Base-by-base conservation (phyloP, 2,888 invertebrate species). In the Philopedon plagiatum region DNA sequence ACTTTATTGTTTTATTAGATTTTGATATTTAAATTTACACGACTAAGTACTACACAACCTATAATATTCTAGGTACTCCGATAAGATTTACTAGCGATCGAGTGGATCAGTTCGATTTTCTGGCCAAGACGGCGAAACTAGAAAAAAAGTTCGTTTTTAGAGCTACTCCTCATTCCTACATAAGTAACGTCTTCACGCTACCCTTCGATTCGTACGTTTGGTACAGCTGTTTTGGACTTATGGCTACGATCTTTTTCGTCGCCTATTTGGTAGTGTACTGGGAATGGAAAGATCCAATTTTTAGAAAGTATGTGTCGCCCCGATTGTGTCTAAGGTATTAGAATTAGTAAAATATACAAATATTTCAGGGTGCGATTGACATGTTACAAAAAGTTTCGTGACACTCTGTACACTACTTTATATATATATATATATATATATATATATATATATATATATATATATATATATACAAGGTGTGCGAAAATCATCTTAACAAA, bases 151-250 rank as follows among this genome's bases (percentile, higher is more conserved):
- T 92, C 78, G 86, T 92, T 19, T 92, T 92, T 83, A 87, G 90
- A 0, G 89, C 90, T 73, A 92, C 92, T 0, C 89, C 91, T 0
- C 85, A 92, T 0, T 90, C 92, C 0, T 88, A 89, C 64, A 87
- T 92, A 3, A 87, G 88, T 56, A 93, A 92, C 77, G 89, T 93
- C 77, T 92, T 91, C 82, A 85, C 88, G 0, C 81, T 92, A 1
- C 91, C 92, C 0, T 92, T 93, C 82, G 87, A 88, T 1, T 85
- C 83, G 0, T 84, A 86, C 0, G 92, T 92, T 0, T 93, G 92
- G 92, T 78, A 90, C 44, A 87, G 89, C 0, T 87, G 88, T 46
- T 86, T 87, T 8, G 83, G 87, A 0, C 86, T 90, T 56, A 85
- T 89, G 0, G 75, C 76, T 0, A 37, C 81, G 0, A 77, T 80